Conservation (phyloP, 2,888 invertebrate species). For the Phengaris arion region DNA sequence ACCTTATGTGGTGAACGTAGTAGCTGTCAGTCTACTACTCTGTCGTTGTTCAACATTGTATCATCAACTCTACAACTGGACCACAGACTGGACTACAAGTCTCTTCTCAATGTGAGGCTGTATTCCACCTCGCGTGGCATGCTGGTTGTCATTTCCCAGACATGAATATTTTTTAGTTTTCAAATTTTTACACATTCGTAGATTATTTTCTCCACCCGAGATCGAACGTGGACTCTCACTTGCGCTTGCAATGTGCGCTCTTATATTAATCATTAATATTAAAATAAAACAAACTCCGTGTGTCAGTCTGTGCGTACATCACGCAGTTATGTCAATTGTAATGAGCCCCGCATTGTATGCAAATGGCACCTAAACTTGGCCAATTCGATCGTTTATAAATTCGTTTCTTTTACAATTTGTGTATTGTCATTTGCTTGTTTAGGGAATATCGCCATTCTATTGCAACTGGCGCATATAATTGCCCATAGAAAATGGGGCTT, state of each 20-base stretch:
- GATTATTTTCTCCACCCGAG: background rate
- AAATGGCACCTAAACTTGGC: conserved; percentile 46
- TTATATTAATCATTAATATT: background rate
- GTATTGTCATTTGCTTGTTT: conserved; percentile 25
- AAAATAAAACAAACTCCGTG: conserved; percentile 19
- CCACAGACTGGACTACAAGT: background rate
- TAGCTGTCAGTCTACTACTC: background rate
- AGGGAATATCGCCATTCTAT: conserved; percentile 10
- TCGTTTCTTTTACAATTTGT: conserved; percentile 24
- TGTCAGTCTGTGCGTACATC: conserved; percentile 27
- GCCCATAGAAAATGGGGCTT: background rate
- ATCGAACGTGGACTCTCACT: background rate
- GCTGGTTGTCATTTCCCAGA: too few species aligned
- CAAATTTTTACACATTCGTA: too few species aligned
- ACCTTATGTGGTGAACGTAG: background rate
- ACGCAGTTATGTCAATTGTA: conserved; percentile 60
- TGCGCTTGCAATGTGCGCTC: too few species aligned
- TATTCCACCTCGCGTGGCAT: too few species aligned
- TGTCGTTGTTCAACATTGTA: background rate
- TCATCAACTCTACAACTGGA: background rate
- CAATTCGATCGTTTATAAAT: conserved; percentile 33
- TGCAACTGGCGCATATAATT: conserved; percentile 12
- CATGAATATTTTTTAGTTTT: too few species aligned
- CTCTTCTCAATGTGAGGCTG: background rate
- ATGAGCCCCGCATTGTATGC: conserved; percentile 71